phyloP scores from a whole-genome alignment of 2,888 invertebrate genomes.

The Molanna angustata region DNA sequence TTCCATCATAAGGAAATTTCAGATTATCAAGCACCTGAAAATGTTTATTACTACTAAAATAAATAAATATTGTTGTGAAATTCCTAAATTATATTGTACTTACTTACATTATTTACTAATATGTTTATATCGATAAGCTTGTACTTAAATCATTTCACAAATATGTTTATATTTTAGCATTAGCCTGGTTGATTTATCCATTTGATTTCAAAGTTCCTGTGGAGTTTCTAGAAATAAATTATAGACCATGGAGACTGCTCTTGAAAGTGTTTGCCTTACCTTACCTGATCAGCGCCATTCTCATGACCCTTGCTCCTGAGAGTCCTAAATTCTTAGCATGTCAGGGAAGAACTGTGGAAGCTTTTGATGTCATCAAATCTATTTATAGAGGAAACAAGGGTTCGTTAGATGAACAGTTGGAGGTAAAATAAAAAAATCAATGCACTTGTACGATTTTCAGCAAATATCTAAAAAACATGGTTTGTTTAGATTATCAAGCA shows the following conservation, averaged over 20 bases:
- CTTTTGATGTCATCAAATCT: conserved; percentile 49
- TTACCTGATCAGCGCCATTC: conserved; percentile 57
- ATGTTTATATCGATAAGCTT: too few relatives aligned
- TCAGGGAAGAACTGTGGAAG: conserved; percentile 56
- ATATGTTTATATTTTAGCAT: conserved; percentile 45
- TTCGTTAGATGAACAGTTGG: conserved; percentile 52
- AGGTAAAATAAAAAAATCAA: conserved; percentile 31
- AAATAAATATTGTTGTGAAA: too few relatives aligned
- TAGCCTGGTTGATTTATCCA: conserved; percentile 70
- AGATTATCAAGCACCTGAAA: too few relatives aligned
- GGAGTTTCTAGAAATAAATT: conserved; percentile 50
- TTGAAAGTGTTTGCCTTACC: conserved; percentile 65
- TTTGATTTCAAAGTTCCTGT: conserved; percentile 48
- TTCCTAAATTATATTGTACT: too few relatives aligned
- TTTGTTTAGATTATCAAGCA: too few relatives aligned
- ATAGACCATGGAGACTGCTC: conserved; percentile 74
- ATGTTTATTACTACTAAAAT: too few relatives aligned
- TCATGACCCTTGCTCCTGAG: conserved; percentile 64
- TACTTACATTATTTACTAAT: too few relatives aligned
- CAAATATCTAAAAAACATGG: too few relatives aligned
- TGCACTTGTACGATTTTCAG: too few relatives aligned
- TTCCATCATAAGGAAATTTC: too few relatives aligned
- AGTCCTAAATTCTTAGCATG: conserved; percentile 75
- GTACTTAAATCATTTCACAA: too few relatives aligned
- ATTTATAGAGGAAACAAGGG: conserved; percentile 41